Evolutionary conservation across 2,113 vertebrate genomes (phyloP).

Genomic region (Lepus timidus): DNA sequence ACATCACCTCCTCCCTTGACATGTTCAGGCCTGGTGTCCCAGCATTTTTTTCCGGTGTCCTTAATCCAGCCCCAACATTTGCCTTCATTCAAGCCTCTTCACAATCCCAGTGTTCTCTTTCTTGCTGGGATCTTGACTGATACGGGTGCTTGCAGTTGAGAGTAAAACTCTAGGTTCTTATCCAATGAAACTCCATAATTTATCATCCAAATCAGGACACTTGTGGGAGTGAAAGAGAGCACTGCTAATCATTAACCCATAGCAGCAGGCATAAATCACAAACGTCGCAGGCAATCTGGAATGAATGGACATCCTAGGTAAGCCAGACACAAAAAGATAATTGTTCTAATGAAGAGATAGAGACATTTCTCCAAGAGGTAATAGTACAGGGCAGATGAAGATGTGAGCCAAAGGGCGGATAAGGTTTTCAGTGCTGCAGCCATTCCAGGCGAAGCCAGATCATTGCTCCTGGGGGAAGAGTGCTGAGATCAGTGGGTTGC

Average conservation of each 20-base stretch:
- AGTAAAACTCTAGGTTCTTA: neutral
- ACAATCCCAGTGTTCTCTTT: neutral
- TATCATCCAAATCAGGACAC: slow-evolving; percentile 27
- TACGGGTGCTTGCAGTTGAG: neutral
- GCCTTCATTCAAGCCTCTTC: neutral
- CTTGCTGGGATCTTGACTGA: neutral
- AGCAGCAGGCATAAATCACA: neutral
- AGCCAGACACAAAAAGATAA: slow-evolving; percentile 50
- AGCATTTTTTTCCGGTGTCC: neutral
- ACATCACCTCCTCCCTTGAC: neutral
- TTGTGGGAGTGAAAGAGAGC: neutral
- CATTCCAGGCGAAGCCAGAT: slow-evolving; percentile 64
- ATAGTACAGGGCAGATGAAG: slow-evolving; percentile 35
- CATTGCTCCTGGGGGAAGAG: slow-evolving; percentile 67
- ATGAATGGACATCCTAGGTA: neutral
- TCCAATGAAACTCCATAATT: neutral
- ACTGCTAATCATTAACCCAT: neutral
- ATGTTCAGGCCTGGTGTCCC: neutral
- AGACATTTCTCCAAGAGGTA: slow-evolving; percentile 66
- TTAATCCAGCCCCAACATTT: neutral
- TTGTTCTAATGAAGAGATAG: slow-evolving; percentile 58
- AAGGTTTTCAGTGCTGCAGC: slow-evolving; percentile 33
- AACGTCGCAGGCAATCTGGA: neutral
- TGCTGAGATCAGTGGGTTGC: slow-evolving; percentile 45
- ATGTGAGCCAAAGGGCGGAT: slow-evolving; percentile 61